Evolutionary conservation across 2,113 vertebrate genomes (phyloP).

Genomic region (Lasiurus cinereus): DNA sequence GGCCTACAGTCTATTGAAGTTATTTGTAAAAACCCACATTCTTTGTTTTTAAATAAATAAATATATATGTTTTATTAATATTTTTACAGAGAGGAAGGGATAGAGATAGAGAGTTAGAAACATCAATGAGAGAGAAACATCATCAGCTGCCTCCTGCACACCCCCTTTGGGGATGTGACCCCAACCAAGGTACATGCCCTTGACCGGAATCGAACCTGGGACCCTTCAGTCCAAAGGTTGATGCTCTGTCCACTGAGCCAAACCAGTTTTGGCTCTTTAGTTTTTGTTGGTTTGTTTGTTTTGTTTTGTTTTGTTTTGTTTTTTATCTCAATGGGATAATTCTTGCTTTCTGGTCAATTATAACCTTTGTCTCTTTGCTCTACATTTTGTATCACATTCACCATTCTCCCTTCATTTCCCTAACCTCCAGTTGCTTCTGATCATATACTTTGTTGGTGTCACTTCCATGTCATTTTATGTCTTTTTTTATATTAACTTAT

Average conservation of each 20-base stretch:
- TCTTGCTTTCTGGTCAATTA: conserved; percentile 31
- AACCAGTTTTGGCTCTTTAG: no score
- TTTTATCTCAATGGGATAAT: neutral
- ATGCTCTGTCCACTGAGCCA: no score
- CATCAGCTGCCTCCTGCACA: no score
- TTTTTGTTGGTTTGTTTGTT: no score
- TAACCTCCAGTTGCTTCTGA: neutral
- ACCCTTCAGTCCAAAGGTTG: no score
- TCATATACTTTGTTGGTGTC: neutral
- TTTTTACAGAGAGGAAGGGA: no score
- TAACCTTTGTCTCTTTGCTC: neutral
- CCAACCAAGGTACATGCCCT: no score
- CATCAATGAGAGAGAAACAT: no score
- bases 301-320: neutral
- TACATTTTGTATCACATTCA: neutral
- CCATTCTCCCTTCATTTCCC: neutral
- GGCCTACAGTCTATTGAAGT: neutral
- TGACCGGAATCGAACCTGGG: no score
- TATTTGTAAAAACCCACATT: neutral
- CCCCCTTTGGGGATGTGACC: no score
- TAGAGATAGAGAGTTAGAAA: no score
- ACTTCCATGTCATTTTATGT: neutral
- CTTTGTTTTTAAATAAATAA: neutral
- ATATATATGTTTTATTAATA: no score
- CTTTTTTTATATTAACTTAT: conserved; percentile 51